Evolutionary conservation across 1,140 invertebrate species (phyloP).

Genomic region (Drosophila sproati): DNA sequence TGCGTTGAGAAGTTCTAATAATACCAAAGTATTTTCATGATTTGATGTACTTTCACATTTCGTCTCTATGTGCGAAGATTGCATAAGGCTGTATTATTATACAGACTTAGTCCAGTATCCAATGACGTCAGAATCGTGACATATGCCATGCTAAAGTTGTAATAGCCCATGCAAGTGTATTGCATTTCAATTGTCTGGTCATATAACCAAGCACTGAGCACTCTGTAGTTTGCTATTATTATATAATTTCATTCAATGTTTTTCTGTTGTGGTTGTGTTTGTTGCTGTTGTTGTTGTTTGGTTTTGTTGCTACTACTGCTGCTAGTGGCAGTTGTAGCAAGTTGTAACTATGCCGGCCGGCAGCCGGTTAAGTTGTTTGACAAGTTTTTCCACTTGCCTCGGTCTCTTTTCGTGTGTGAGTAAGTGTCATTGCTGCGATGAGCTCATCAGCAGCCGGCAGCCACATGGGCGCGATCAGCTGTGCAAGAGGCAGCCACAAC

Average conservation of each 20-base stretch:
- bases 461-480: constrained; percentile 60
- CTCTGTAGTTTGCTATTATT: constrained; percentile 44
- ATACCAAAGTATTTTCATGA: too few relatives aligned
- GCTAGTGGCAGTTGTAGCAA: constrained; percentile 48
- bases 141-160: neutral
- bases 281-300: constrained; percentile 20
- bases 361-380: constrained; percentile 71
- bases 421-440: constrained; percentile 32
- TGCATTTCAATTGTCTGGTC: constrained; percentile 36
- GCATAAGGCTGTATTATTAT: neutral
- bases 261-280: constrained; percentile 20
- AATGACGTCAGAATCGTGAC: neutral
- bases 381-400: constrained; percentile 72
- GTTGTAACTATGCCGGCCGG: constrained; percentile 71
- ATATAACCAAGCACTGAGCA: constrained; percentile 12
- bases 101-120: neutral
- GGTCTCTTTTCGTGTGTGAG: constrained; percentile 13
- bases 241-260: constrained; percentile 73
- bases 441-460: constrained; percentile 43
- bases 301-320: constrained; percentile 16
- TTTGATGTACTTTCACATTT: too few relatives aligned
- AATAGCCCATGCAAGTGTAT: constrained; percentile 13
- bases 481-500: constrained; percentile 20
- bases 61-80: too few relatives aligned
- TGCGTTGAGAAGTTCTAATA: too few relatives aligned